A percentile compares a stretch with the other conserved stretches of the same genome.
phyloP scores from a whole-genome alignment of 2,797 vertebrate genomes.

The Trachurus trachurus region DNA sequence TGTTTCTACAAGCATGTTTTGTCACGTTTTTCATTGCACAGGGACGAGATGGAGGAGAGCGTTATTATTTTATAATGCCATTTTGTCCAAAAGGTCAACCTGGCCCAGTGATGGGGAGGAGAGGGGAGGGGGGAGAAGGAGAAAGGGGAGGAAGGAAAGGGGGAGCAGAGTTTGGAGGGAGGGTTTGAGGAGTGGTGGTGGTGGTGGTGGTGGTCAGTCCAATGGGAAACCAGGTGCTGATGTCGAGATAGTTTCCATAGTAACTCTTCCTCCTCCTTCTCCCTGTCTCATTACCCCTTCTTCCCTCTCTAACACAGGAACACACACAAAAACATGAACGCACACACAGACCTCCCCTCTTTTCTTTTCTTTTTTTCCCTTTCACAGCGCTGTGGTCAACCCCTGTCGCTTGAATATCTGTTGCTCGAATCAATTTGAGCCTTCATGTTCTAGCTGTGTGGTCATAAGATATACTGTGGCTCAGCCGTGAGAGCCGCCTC shows the following conservation, averaged over 20 bases:
- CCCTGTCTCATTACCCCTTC: slow-evolving; percentile 34
- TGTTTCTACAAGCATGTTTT: slow-evolving; percentile 22
- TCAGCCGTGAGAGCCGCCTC: slow-evolving; percentile 28
- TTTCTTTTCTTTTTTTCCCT: neutral
- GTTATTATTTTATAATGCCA: slow-evolving; percentile 74
- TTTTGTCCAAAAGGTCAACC: slow-evolving; percentile 76
- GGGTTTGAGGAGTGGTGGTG: slow-evolving; percentile 25
- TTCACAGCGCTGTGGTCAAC: slow-evolving; percentile 12
- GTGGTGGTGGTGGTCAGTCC: slow-evolving; percentile 57
- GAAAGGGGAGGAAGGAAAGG: neutral
- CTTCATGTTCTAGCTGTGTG: slow-evolving; percentile 47
- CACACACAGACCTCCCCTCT: slow-evolving; percentile 31
- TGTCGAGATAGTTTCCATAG: slow-evolving; percentile 84
- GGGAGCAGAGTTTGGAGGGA: slow-evolving; percentile 14
- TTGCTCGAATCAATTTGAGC: slow-evolving; percentile 56
- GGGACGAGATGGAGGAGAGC: slow-evolving; percentile 48
- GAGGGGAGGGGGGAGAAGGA: too few species aligned
- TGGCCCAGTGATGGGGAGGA: slow-evolving; percentile 19
- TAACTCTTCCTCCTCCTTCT: slow-evolving; percentile 65
- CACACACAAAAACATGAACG: slow-evolving; percentile 42
- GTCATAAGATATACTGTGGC: slow-evolving; percentile 33
- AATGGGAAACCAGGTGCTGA: slow-evolving; percentile 74
- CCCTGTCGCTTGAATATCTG: slow-evolving; percentile 46
- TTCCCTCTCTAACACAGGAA: slow-evolving; percentile 41
- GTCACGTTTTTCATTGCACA: slow-evolving; percentile 30